A percentile compares a stretch with the other conserved stretches of the same genome.
Conservation (phyloP, 2,888 invertebrate species). For the Nipponacmea schrenckii region DNA sequence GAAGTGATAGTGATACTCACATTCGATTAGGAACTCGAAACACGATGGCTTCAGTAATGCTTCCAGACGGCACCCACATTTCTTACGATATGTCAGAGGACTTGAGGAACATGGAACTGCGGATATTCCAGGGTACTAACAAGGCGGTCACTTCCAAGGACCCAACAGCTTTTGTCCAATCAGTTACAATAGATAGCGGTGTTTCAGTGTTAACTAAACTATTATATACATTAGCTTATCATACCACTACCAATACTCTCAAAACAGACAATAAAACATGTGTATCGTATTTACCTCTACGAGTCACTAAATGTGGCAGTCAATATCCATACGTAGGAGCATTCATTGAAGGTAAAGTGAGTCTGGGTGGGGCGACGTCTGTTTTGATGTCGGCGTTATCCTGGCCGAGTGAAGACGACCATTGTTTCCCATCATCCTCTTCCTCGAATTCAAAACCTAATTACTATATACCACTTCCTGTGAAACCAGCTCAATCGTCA, state of each 20-base stretch:
- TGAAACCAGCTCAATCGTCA: background rate
- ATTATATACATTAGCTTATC: background rate
- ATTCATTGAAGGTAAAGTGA: conserved; percentile 34
- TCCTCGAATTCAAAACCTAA: conserved; percentile 21
- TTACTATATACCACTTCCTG: conserved; percentile 35
- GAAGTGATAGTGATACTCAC: conserved; percentile 15
- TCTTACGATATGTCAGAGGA: conserved; percentile 35
- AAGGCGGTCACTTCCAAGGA: background rate
- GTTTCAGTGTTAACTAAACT: conserved; percentile 4
- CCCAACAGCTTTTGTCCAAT: background rate
- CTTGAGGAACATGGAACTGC: conserved; percentile 32
- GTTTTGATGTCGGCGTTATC: conserved; percentile 32
- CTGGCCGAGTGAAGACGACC: conserved; percentile 34
- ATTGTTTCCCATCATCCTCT: conserved; percentile 25
- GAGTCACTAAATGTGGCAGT: conserved; percentile 38
- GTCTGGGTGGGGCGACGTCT: conserved; percentile 17
- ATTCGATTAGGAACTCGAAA: conserved; percentile 29
- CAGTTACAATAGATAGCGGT: background rate
- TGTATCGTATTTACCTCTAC: conserved; percentile 22
- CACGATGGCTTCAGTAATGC: conserved; percentile 34
- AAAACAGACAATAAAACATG: conserved; percentile 10
- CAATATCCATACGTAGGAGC: conserved; percentile 37
- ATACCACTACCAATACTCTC: background rate
- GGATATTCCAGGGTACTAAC: conserved; percentile 25
- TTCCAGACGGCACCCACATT: conserved; percentile 34